phyloP scores from a whole-genome alignment of 1,140 invertebrate genomes.

The Listronotus bonariensis region DNA sequence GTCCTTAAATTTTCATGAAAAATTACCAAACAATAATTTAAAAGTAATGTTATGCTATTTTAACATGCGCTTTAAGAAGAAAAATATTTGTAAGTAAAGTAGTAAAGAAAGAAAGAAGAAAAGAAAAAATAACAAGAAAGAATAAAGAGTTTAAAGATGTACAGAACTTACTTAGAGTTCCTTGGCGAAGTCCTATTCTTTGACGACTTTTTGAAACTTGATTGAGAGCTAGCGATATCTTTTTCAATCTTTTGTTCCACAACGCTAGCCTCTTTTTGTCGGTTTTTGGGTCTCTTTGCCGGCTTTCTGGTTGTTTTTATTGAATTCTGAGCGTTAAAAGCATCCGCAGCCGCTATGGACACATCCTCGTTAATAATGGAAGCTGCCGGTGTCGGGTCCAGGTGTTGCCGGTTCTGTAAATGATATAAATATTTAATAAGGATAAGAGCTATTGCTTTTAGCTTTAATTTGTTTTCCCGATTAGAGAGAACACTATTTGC shows the following conservation, averaged over 20 bases:
- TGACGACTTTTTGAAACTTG: slow-evolving; percentile 45
- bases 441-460: slow-evolving; percentile 11
- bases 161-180: slow-evolving; percentile 46
- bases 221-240: slow-evolving; percentile 41
- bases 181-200: slow-evolving; percentile 34
- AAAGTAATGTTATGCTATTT: no score
- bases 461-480: slow-evolving; percentile 54
- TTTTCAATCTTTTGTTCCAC: slow-evolving; percentile 46
- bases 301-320: slow-evolving; percentile 62
- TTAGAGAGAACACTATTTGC: neutral
- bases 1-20: no score
- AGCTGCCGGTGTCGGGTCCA: slow-evolving; percentile 66
- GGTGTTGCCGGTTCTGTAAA: slow-evolving; percentile 56
- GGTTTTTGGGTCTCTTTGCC: slow-evolving; percentile 52
- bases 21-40: no score
- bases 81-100: neutral
- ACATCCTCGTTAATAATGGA: slow-evolving; percentile 63
- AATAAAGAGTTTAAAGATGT: neutral
- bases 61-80: no score
- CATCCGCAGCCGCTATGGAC: slow-evolving; percentile 55
- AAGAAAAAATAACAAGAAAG: neutral
- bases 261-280: slow-evolving; percentile 50
- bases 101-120: slow-evolving; percentile 5
- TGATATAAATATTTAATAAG: slow-evolving; percentile 18
- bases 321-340: slow-evolving; percentile 57